A percentile compares a stretch with the other conserved stretches of the same genome.
phyloP scores from a whole-genome alignment of 1,140 invertebrate genomes.

The Drosophila takahashii region DNA sequence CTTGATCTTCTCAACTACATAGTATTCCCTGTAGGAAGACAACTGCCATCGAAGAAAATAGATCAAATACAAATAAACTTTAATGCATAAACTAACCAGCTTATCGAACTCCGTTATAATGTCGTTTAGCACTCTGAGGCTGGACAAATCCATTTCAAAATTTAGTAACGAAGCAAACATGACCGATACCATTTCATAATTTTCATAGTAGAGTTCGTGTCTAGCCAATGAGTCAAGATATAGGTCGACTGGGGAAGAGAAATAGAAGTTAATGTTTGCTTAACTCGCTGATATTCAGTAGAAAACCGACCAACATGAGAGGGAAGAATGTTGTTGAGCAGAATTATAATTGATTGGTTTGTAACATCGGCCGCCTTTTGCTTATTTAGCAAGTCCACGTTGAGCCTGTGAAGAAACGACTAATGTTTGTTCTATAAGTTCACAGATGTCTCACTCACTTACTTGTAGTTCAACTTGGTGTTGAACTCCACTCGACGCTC shows the following conservation, averaged over 20 bases:
- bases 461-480: slow-evolving; percentile 90
- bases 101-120: slow-evolving; percentile 96
- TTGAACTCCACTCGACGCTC: slow-evolving; percentile 95
- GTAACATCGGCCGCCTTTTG: slow-evolving; percentile 91
- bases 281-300: too few relatives aligned
- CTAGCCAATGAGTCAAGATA: slow-evolving; percentile 85
- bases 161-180: slow-evolving; percentile 96
- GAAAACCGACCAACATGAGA: slow-evolving; percentile 91
- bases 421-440: too few relatives aligned
- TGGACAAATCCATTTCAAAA: slow-evolving; percentile 87
- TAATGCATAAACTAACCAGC: slow-evolving; percentile 43
- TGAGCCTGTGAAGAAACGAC: neutral
- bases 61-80: too few relatives aligned
- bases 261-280: neutral
- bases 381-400: slow-evolving; percentile 90
- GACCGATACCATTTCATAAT: slow-evolving; percentile 92
- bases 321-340: slow-evolving; percentile 94
- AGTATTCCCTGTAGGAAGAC: slow-evolving; percentile 42
- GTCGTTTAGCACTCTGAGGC: slow-evolving; percentile 92
- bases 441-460: slow-evolving; percentile 1
- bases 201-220: slow-evolving; percentile 93
- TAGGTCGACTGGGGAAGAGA: neutral
- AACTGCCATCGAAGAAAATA: slow-evolving; percentile 1
- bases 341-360: slow-evolving; percentile 91
- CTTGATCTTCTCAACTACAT: slow-evolving; percentile 93